phyloP scores from a whole-genome alignment of 2,888 invertebrate genomes.

The Therioaphis trifolii region DNA sequence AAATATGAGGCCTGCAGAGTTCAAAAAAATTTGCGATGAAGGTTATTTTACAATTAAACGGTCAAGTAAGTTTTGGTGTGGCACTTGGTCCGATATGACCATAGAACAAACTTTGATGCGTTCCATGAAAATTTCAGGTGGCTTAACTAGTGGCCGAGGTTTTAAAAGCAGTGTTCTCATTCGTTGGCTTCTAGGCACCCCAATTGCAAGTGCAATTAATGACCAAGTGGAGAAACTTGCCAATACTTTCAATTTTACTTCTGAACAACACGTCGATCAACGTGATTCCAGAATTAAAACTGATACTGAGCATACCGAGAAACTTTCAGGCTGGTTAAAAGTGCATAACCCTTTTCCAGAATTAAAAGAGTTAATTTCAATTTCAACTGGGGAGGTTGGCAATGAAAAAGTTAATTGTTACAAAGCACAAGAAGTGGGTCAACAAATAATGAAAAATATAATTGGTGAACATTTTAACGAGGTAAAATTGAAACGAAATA shows the following conservation, averaged over 20 bases:
- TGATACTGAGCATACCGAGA: not conserved
- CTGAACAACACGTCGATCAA: slow-evolving; percentile 67
- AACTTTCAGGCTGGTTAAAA: not conserved
- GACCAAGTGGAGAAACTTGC: not conserved
- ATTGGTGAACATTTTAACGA: slow-evolving; percentile 18
- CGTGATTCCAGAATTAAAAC: slow-evolving; percentile 65
- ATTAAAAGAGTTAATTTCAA: not conserved
- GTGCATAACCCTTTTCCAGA: slow-evolving; percentile 16
- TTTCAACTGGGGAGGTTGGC: not conserved
- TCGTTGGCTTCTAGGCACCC: slow-evolving; percentile 63
- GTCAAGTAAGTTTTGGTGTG: no score
- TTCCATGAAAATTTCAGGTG: slow-evolving; percentile 66
- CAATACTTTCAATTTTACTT: slow-evolving; percentile 64
- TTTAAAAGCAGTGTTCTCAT: slow-evolving; percentile 40
- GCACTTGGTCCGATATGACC: no score
- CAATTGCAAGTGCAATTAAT: slow-evolving; percentile 64
- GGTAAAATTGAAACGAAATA: not conserved
- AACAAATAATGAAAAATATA: slow-evolving; percentile 4
- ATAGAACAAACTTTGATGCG: slow-evolving; percentile 68
- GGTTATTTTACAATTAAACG: no score
- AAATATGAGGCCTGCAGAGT: not conserved
- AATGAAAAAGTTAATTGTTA: slow-evolving; percentile 16
- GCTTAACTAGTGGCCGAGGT: slow-evolving; percentile 66
- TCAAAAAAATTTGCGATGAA: slow-evolving; percentile 9
- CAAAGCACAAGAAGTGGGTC: slow-evolving; percentile 7